Conservation (phyloP, 1,140 invertebrate genomes). For the Penaeus indicus region DNA sequence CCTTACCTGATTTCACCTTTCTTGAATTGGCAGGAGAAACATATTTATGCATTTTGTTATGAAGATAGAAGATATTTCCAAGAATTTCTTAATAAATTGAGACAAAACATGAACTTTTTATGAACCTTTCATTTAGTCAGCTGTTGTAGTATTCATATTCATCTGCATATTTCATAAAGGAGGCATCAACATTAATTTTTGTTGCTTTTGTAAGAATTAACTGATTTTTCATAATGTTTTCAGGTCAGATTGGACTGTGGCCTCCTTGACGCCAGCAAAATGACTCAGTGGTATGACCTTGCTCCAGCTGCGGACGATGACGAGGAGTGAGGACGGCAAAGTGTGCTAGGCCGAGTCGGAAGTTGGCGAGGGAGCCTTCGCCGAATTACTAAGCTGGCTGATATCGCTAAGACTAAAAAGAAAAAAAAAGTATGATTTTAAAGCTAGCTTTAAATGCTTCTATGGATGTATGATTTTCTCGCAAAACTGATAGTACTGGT, state of each 20-base stretch:
- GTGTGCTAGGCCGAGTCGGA: slow-evolving; percentile 53
- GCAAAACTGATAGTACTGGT: too few species aligned
- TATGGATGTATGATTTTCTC: too few species aligned
- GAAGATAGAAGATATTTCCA: too few species aligned
- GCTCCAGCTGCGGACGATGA: slow-evolving; percentile 73
- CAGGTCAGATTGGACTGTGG: slow-evolving; percentile 78
- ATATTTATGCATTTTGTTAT: too few species aligned
- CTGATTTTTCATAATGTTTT: slow-evolving; percentile 66
- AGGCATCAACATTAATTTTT: too few species aligned
- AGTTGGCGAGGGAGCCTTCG: slow-evolving; percentile 46
- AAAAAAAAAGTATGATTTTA: slow-evolving; percentile 21
- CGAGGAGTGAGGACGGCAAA: slow-evolving; percentile 61
- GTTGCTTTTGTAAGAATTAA: background rate
- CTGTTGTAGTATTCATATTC: too few species aligned
- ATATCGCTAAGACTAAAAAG: slow-evolving; percentile 46
- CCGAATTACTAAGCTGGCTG: slow-evolving; percentile 32
- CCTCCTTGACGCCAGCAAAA: slow-evolving; percentile 77
- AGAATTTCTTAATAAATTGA: too few species aligned
- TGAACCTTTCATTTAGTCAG: background rate
- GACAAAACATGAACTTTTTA: background rate
- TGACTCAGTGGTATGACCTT: slow-evolving; percentile 81
- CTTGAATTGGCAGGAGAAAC: too few species aligned
- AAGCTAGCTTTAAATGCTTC: too few species aligned
- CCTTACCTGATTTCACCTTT: too few species aligned
- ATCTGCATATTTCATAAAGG: too few species aligned